phyloP scores from a whole-genome alignment of 2,888 invertebrate genomes.

The Drosophila algonquin region DNA sequence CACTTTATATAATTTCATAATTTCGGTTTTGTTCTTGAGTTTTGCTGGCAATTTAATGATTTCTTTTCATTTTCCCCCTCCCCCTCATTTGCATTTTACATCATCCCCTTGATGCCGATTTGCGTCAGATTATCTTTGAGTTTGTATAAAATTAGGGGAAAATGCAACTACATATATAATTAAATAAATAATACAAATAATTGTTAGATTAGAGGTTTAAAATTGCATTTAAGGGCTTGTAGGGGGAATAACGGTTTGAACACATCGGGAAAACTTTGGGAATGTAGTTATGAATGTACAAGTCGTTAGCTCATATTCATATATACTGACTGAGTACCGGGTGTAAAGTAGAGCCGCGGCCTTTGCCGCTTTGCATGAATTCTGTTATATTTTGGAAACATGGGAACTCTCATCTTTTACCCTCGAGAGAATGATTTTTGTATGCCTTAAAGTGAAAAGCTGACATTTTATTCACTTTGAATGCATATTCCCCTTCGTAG shows the following conservation, averaged over 20 bases:
- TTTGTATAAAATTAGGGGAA: neutral
- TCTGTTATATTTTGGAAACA: neutral
- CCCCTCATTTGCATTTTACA: neutral
- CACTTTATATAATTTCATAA: neutral
- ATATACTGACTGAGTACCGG: too few relatives aligned
- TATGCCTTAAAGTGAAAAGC: constrained; percentile 18
- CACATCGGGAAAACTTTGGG: too few relatives aligned
- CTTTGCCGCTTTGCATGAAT: too few relatives aligned
- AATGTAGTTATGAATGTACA: too few relatives aligned
- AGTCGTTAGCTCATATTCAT: too few relatives aligned
- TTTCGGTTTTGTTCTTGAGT: neutral
- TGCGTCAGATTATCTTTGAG: neutral
- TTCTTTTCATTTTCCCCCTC: neutral
- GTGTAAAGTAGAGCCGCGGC: too few relatives aligned
- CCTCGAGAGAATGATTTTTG: neutral
- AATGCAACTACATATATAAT: neutral
- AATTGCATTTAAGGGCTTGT: too few relatives aligned
- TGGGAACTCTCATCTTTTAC: neutral
- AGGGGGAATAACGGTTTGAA: too few relatives aligned
- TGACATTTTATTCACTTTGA: constrained; percentile 10
- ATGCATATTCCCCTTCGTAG: neutral
- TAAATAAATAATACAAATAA: neutral
- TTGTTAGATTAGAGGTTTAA: too few relatives aligned
- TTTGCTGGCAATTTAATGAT: neutral
- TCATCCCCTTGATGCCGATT: neutral